Evolutionary conservation across 2,888 invertebrate genomes (phyloP), one percentile per base, ranked within the genome.

Genomic region (Eristalis arbustorum): DNA sequence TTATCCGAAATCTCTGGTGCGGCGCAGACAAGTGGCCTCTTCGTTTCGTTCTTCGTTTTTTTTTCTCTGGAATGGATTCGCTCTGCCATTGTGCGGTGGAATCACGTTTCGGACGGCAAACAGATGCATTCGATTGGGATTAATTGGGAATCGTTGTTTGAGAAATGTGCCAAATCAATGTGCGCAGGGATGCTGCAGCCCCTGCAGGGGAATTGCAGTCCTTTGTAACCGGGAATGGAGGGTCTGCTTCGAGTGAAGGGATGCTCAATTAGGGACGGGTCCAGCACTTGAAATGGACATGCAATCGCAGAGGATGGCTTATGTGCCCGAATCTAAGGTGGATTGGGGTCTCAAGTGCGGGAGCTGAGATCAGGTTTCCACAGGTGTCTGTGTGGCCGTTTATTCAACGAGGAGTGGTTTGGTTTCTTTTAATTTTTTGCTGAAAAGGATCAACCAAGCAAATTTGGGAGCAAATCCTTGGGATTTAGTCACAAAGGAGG

Each of bases 111-210:
- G 72, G 63, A 34, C 71, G 40, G 49, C 78, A 71, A 79, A 75
- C 87, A 87, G 83, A 87, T 83, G 87, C 83, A 79, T 83, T 87
- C 78, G 78, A 87, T 79, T 75, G 87, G 66, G 82, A 85, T 85
- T 85, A 85, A 85, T 85, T 85, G 82, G 77, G 74, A 77, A 73
- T 81, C 68, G 22, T 40, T n/a, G 57, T 23, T n/a, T 13, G 25
- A 42, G 18, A 42, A 68, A 76, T 80, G 81, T 85, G 85, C 77
- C 68, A 85, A 78, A 82, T 77, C 63, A 72, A 74, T 85, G 63
- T 18, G 62, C 23, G 49, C 18, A 31, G 18, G 25, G 13, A 10
- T 22, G 57, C 42, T n/a, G 42, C 37, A 13, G 37, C 37, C 37
- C 37, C 37, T 37, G 13, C 42, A 4, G 49, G 6, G 49, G 10